Conservation (phyloP, 64 coral and sea anemone genomes). For the Montipora sp. region DNA sequence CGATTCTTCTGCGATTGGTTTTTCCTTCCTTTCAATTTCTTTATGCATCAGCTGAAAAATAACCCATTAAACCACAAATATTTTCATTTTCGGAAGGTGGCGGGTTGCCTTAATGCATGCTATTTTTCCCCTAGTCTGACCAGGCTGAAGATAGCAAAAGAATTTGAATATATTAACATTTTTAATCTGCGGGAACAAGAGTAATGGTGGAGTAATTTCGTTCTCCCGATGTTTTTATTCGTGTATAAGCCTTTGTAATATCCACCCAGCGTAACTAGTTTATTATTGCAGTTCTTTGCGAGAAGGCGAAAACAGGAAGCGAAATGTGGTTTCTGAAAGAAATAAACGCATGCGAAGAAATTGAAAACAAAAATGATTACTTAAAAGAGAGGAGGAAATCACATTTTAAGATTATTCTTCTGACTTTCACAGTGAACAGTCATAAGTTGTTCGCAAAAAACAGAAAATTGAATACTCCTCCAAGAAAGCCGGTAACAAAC, state of each 20-base stretch:
- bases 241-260: too few relatives aligned
- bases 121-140: constrained; percentile 5
- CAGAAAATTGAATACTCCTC: too few relatives aligned
- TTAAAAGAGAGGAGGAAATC: too few relatives aligned
- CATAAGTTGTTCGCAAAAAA: neutral
- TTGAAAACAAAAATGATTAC: neutral
- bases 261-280: neutral
- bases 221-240: neutral
- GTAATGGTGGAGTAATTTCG: neutral
- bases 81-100: neutral
- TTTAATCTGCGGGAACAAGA: neutral
- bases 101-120: neutral
- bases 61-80: neutral
- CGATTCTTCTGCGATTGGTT: neutral
- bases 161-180: constrained; percentile 58
- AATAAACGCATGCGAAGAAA: neutral
- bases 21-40: neutral
- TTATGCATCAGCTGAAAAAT: constrained; percentile 15
- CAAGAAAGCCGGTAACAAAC: too few relatives aligned
- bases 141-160: neutral
- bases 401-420: too few relatives aligned
- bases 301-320: neutral
- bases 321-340: neutral
- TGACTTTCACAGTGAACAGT: too few relatives aligned
- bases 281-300: neutral